A percentile compares a stretch with the other conserved stretches of the same genome.
Evolutionary conservation across 2,797 vertebrate species (phyloP).

Genomic region (Chrysolophus pictus): DNA sequence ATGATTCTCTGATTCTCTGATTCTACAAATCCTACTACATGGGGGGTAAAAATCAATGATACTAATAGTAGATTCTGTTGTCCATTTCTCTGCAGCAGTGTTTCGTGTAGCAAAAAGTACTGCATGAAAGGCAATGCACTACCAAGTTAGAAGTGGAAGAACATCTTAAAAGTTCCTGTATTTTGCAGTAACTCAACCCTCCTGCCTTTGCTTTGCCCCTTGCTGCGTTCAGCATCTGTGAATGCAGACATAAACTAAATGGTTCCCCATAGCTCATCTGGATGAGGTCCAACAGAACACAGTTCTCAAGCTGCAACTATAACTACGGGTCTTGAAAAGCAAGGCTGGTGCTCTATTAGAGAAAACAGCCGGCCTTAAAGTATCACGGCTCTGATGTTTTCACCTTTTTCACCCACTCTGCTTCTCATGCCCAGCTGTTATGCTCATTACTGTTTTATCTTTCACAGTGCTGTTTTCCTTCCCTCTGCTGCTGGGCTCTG

Average conservation of each 20-base stretch:
- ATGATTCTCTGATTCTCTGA: too few species aligned
- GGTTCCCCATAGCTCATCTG: background rate
- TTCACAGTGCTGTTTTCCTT: background rate
- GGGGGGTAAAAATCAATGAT: rapidly evolving
- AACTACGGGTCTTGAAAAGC: background rate
- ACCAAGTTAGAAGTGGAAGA: background rate
- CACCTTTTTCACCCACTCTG: background rate
- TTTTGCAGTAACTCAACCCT: background rate
- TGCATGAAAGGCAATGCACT: background rate
- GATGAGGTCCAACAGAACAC: background rate
- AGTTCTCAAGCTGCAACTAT: background rate
- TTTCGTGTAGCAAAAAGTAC: background rate
- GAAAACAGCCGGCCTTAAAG: background rate
- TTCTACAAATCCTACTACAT: background rate
- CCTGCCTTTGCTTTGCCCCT: background rate
- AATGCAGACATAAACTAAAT: background rate
- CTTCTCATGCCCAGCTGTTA: background rate
- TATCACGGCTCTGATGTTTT: background rate
- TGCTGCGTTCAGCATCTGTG: background rate
- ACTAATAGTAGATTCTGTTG: rapidly evolving
- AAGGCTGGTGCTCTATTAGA: background rate
- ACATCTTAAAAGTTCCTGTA: background rate
- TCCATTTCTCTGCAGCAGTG: background rate
- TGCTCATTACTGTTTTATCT: background rate
- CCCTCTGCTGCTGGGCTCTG: background rate